Percentiles rank a stretch among this genome's conserved stretches.
phyloP scores from a whole-genome alignment of 2,113 vertebrate species.

The Tenrec ecaudatus region DNA sequence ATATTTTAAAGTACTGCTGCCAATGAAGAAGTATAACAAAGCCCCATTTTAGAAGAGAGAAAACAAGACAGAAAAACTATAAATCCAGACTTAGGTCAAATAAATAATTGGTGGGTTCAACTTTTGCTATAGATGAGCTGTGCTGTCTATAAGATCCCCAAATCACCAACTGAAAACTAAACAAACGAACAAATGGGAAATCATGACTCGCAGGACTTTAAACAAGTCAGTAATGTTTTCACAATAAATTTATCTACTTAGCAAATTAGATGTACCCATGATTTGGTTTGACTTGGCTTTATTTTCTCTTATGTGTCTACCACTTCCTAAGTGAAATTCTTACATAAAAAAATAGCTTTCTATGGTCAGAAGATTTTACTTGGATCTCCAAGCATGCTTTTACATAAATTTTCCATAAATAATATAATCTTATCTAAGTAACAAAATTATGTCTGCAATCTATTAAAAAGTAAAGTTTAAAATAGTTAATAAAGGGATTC shows the following conservation, averaged over 20 bases:
- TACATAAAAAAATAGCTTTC: slow-evolving; percentile 1
- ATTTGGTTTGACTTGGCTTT: background rate
- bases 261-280: background rate
- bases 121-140: background rate
- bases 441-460: slow-evolving; percentile 45
- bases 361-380: background rate
- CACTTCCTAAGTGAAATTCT: slow-evolving; percentile 28
- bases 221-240: background rate
- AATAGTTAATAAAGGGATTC: background rate
- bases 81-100: background rate
- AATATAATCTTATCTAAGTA: slow-evolving; percentile 41
- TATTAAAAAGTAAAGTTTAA: background rate
- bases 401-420: background rate
- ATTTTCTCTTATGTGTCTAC: background rate
- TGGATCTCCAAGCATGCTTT: background rate
- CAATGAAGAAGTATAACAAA: background rate
- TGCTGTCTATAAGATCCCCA: background rate
- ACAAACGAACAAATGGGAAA: background rate
- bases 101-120: background rate
- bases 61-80: slow-evolving; percentile 11
- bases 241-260: background rate
- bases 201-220: background rate
- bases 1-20: slow-evolving; percentile 7
- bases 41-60: background rate
- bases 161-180: background rate